These are phyloP conservation scores for Rhagonycha lutea DNA, from an alignment of 2,888 invertebrate species.

Conservation along the genomic window DNA sequence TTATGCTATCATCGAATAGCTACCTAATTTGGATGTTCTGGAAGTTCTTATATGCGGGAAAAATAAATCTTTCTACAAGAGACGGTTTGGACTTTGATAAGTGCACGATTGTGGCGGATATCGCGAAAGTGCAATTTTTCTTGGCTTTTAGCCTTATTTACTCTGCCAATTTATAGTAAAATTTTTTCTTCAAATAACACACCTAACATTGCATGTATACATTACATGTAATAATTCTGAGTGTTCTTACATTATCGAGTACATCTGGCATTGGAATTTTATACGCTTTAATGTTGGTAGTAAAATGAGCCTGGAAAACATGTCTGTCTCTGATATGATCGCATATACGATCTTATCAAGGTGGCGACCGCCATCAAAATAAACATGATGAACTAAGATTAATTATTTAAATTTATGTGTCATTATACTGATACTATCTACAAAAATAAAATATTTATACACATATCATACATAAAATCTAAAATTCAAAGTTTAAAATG, in stretches of 20 bases:
- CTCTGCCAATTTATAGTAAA: neutral
- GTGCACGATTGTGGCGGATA: too few species aligned
- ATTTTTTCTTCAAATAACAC: neutral
- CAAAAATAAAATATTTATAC: constrained; percentile 23
- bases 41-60: neutral
- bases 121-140: too few species aligned
- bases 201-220: neutral
- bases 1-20: neutral
- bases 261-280: constrained; percentile 19
- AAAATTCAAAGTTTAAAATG: constrained; percentile 22
- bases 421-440: constrained; percentile 23
- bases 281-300: constrained; percentile 17
- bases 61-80: too few species aligned
- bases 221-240: constrained; percentile 1
- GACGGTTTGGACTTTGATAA: too few species aligned
- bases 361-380: constrained; percentile 34
- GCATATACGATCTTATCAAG: constrained; percentile 32
- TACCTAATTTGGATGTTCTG: neutral
- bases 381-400: constrained; percentile 41
- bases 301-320: constrained; percentile 21
- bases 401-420: constrained; percentile 39
- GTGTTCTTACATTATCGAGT: constrained; percentile 5
- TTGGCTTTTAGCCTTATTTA: neutral
- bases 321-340: constrained; percentile 21
- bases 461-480: constrained; percentile 14